Evolutionary conservation across 2,888 invertebrate genomes (phyloP), one percentile per base, ranked within the genome.

Genomic region (Amblyjoppa fuscipennis): DNA sequence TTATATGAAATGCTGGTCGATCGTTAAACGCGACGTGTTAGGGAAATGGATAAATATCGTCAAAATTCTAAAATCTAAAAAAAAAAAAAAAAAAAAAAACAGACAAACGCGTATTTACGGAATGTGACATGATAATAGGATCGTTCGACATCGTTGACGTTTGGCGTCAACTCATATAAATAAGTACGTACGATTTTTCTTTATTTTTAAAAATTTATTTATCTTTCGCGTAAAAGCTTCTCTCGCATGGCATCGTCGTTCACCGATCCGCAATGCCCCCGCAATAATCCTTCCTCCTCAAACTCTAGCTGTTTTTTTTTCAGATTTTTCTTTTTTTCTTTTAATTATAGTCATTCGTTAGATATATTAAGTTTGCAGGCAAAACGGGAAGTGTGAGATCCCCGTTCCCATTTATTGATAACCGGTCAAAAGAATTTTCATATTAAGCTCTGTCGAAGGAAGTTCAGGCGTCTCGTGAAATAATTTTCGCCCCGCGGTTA

Each of bases 211-310:
- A 28, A 25, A 34, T 75, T 86, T 70, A 13, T 81, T 64, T 71
- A 71, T 81, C 31, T 80, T 70, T 41, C 51, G n/a, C 20, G 45
- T 25, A 53, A 66, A 66, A 64, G 53, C 51, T 64, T 89, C 87
- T 88, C 88, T 88, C 88, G 86, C 88, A 89, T 90, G 86, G 88
- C 87, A 89, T 87, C 87, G 89, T 89, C 89, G 88, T 90, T 91
- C 90, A 93, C 91, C 90, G 90, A 91, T 89, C 89, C 87, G 85
- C 90, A 91, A 90, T 90, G 91, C 89, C 90, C 89, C 87, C 74
- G 34, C 64, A 49, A 61, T 61, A 31, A 31, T 31, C n/a, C 51
- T 31, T 34, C 51, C 56, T 25, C 53, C 45, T 34, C 53, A n/a
- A 64, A 45, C 70, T 83, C 84, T 75, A 83, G 81, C 81, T 86